Base-by-base conservation (phyloP, 2,888 invertebrate genomes). In the Polylopha cassiicola region DNA sequence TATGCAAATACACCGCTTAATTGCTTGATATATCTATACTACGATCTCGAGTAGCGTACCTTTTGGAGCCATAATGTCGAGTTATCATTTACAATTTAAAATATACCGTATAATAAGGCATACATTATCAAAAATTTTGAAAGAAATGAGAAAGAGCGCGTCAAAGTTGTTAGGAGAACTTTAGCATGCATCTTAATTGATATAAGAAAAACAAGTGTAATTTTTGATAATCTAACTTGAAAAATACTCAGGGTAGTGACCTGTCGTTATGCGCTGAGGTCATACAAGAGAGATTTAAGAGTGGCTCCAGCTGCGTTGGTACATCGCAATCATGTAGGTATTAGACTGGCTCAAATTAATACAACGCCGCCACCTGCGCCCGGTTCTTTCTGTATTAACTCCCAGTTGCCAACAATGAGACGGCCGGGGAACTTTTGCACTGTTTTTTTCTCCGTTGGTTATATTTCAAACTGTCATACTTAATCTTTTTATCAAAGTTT, bases 401-500 rank as follows among this genome's bases (percentile, higher is more conserved):
- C 76, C 53, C 64, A 66, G 62, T 65, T 71, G 66, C 66, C 73
- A 74, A 81, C 82, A 82, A 80, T 80, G 78, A 73, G 75, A 66
- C 55, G 48, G 51, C 62, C 65, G 71, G 55, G 62, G 71, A 80
- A 81, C 56, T 81, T 80, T 75, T 75, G 74, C 75, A 61, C 70
- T 73, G 73, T 78, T 79, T 64, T 79, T 78, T 78, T 76, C 73
- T 74, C 71, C 77, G 75, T 72, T 65, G 69, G 82, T 81, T 73
- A 84, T 85, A 85, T 85, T 85, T 85, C 85, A 85, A 81, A 81
- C 77, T 85, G 85, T 84, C 85, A 84, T 80, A 82, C 71, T 85
- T 85, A 84, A 85, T 85, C 85, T 85, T 80, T 82, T 85, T 85
- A 85, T 85, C 85, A 84, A 84, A 85, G 79, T 85, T 84, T 74